Evolutionary conservation across 2,113 vertebrate genomes (phyloP), one percentile per base, ranked within the genome.

Genomic region (Callipepla californica): DNA sequence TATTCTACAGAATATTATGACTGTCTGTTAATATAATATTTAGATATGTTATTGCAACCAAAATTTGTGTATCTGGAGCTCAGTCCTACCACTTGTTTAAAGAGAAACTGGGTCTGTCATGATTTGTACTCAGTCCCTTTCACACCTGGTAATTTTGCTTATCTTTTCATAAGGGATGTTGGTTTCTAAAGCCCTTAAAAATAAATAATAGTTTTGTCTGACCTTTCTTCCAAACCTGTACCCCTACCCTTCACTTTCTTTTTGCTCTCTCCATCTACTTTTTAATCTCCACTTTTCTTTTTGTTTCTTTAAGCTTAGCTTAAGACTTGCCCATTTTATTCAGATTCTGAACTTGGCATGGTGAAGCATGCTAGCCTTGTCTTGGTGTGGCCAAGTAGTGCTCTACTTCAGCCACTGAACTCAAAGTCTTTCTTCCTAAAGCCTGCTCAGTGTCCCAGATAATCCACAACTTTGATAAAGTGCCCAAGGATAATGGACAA

Each of bases 381-480:
- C 53, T 50, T 67, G 38, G 6, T 70, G 8, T 59, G 80, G 82
- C 22, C 79, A 82, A 55, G 72, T 51, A 38, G 47, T 50, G 50
- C 45, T 75, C n/a, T 72, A 42, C 23, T 94, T 85, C 21, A 80
- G 87, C 50, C 47, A 12, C 32, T 59, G 50, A 90, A 59, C 42
- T 91, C 68, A 78, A 85, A 87, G 90, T 95, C 93, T 90, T 55
- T 58, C 36, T 51, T 85, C 34, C 11, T 92, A 93, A 96, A 94
- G 72, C 85, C 82, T 88, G 82, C 72, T 96, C 86, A 88, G 42
- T 78, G 61, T 66, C 16, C 32, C 16, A 8, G 76, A 74, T 96
- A 96, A 95, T 96, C 93, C 90, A 85, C 87, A 93, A 70, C 47
- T 82, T 95, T 88, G 90, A 94, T 87, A 80, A 87, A 85, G 73